Evolutionary conservation across 2,888 invertebrate species (phyloP).

Genomic region (Ophioninae sp.): DNA sequence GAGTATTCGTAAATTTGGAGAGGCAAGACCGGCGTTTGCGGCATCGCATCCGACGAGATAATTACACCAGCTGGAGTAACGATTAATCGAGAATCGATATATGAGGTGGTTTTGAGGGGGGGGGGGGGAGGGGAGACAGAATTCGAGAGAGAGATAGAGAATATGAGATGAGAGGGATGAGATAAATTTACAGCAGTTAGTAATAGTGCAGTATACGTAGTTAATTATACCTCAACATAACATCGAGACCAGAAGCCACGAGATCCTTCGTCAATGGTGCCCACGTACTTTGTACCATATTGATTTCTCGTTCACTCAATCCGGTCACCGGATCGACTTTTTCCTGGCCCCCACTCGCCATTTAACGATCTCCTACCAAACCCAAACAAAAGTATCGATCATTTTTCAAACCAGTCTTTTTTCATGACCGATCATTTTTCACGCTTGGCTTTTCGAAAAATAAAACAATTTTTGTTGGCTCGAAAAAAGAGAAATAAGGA

Average conservation of each 20-base stretch:
- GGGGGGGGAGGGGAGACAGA: neutral
- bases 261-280: conserved; percentile 80
- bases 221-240: conserved; percentile 81
- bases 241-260: conserved; percentile 79
- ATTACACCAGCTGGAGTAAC: conserved; percentile 64
- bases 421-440: neutral
- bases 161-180: conserved; percentile 16
- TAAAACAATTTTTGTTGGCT: too few species aligned
- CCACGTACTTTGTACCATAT: conserved; percentile 81
- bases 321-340: conserved; percentile 79
- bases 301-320: conserved; percentile 80
- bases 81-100: conserved; percentile 67
- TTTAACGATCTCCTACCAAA: conserved; percentile 61
- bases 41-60: conserved; percentile 58
- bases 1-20: conserved; percentile 44
- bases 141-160: conserved; percentile 27
- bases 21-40: conserved; percentile 45
- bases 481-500: too few species aligned
- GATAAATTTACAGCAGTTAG: conserved; percentile 29
- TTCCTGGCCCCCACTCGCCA: conserved; percentile 68
- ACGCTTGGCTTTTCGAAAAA: too few species aligned
- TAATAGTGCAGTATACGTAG: conserved; percentile 42
- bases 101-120: conserved; percentile 20
- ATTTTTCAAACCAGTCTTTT: neutral
- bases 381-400: neutral